A percentile compares a stretch with the other conserved stretches of the same genome.
These are phyloP conservation scores for Urechis unicinctus DNA, from an alignment of 2,888 invertebrate species.

Conservation along the genomic window DNA sequence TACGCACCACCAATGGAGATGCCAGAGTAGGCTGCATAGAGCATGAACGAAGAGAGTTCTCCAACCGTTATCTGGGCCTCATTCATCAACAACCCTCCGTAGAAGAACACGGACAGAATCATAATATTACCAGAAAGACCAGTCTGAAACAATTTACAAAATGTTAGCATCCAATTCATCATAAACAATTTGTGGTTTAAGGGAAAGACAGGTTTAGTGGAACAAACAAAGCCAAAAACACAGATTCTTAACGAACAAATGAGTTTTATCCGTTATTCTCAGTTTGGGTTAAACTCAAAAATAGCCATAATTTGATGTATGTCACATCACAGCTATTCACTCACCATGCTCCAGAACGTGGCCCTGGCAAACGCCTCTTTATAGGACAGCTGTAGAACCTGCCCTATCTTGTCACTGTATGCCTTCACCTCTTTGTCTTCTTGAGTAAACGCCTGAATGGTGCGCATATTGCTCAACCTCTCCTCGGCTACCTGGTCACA, in stretches of 20 bases:
- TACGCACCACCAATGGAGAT: conserved; percentile 71
- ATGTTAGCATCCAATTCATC: neutral
- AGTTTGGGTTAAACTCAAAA: too few species aligned
- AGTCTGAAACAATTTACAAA: conserved; percentile 26
- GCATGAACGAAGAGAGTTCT: conserved; percentile 82
- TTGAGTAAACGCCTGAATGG: conserved; percentile 86
- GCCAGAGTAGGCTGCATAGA: conserved; percentile 91
- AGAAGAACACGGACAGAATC: conserved; percentile 83
- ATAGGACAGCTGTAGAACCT: conserved; percentile 71
- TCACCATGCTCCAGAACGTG: conserved; percentile 83
- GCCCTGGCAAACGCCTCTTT: conserved; percentile 82
- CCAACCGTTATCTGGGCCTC: conserved; percentile 68
- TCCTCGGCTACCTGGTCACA: conserved; percentile 68
- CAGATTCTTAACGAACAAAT: too few species aligned
- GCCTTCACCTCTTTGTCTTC: conserved; percentile 69
- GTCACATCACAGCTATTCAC: conserved; percentile 19
- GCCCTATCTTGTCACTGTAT: conserved; percentile 65
- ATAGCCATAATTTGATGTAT: too few species aligned
- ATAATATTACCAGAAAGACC: conserved; percentile 77
- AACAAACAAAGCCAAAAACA: too few species aligned
- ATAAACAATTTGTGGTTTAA: neutral
- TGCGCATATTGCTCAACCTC: conserved; percentile 78
- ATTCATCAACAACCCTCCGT: conserved; percentile 83
- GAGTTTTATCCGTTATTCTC: too few species aligned
- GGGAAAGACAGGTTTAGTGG: too few species aligned